These are phyloP conservation scores for Eupithecia pulchellata DNA, from an alignment of 2,888 invertebrate genomes.

Conservation along the genomic window DNA sequence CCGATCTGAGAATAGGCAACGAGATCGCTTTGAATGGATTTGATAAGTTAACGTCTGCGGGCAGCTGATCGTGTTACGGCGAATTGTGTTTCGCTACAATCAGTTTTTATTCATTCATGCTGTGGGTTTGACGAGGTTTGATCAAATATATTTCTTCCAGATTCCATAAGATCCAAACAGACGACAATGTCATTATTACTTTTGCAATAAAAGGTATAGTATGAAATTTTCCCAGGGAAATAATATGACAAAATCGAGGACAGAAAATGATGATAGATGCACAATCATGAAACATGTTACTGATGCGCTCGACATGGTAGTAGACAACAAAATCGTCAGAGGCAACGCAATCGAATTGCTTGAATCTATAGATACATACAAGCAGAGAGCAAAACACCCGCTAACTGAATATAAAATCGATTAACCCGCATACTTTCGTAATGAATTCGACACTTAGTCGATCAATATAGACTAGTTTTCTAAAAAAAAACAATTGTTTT, in stretches of 20 bases:
- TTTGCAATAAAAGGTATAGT: constrained; percentile 18
- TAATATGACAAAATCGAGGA: constrained; percentile 33
- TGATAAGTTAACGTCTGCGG: constrained; percentile 22
- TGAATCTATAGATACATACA: constrained; percentile 16
- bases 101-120: neutral
- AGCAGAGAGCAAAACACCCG: constrained; percentile 11
- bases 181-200: constrained; percentile 19
- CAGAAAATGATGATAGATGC: constrained; percentile 43
- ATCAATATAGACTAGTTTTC: too few relatives aligned
- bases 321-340: constrained; percentile 40
- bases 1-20: constrained; percentile 20
- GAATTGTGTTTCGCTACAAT: constrained; percentile 6
- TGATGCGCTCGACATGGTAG: constrained; percentile 37
- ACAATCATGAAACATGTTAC: constrained; percentile 39
- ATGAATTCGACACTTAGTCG: neutral
- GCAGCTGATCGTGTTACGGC: neutral
- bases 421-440: too few relatives aligned
- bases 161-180: constrained; percentile 23
- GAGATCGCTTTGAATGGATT: constrained; percentile 24
- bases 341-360: constrained; percentile 41
- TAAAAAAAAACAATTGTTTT: too few relatives aligned
- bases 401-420: neutral
- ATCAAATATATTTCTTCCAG: neutral
- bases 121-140: neutral
- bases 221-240: constrained; percentile 37